These are phyloP conservation scores for Agrypnus murinus DNA, from an alignment of 2,888 invertebrate genomes.

Conservation along the genomic window DNA sequence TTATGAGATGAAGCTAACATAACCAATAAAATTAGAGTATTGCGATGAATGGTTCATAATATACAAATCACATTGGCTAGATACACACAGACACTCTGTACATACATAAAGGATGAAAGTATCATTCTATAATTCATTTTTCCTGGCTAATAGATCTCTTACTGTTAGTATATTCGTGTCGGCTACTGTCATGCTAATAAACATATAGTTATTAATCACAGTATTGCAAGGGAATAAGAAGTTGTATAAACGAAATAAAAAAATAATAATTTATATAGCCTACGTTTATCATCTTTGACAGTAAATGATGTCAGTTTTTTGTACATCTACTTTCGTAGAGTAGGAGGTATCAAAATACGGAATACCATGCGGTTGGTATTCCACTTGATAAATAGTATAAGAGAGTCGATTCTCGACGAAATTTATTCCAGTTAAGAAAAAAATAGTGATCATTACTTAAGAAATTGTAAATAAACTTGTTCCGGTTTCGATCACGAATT, in stretches of 20 bases:
- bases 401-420: slow-evolving; percentile 30
- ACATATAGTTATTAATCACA: slow-evolving; percentile 35
- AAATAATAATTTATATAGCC: slow-evolving; percentile 30
- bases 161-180: slow-evolving; percentile 16
- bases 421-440: slow-evolving; percentile 15
- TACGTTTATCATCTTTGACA: slow-evolving; percentile 40
- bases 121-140: no score
- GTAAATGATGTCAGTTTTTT: slow-evolving; percentile 36
- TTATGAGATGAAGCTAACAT: no score
- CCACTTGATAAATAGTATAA: slow-evolving; percentile 23
- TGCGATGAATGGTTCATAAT: no score
- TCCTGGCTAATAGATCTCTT: neutral
- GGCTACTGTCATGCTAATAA: slow-evolving; percentile 35
- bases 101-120: no score
- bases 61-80: no score
- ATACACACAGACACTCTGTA: no score
- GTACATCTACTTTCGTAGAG: slow-evolving; percentile 20
- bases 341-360: slow-evolving; percentile 12
- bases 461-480: slow-evolving; percentile 13
- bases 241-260: slow-evolving; percentile 26
- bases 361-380: no score
- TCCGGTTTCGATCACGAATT: slow-evolving; percentile 26
- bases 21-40: no score
- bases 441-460: neutral
- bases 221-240: slow-evolving; percentile 27